Evolutionary conservation across 2,113 vertebrate genomes (phyloP).

Genomic region (Ginglymostoma cirratum): DNA sequence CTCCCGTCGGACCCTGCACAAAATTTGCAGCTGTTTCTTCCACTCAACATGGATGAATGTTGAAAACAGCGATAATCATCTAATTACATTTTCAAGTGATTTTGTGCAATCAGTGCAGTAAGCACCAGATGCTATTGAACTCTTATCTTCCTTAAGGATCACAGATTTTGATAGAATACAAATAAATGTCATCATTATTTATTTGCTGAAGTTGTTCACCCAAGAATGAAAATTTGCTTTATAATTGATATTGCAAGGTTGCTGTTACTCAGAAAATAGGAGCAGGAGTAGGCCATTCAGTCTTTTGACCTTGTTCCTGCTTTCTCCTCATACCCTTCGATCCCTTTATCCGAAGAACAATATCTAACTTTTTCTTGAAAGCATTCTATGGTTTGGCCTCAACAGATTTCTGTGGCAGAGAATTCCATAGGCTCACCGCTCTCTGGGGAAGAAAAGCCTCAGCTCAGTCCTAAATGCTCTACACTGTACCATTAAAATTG

Average conservation of each 20-base stretch:
- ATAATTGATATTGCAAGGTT: neutral
- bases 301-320: too few species aligned
- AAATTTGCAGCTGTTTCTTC: neutral
- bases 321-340: too few species aligned
- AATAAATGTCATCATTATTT: neutral
- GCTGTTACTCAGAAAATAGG: neutral
- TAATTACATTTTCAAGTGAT: neutral
- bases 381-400: too few species aligned
- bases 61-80: neutral
- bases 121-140: neutral
- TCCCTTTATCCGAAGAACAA: too few species aligned
- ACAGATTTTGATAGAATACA: neutral
- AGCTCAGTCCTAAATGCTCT: too few species aligned
- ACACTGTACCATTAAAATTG: too few species aligned
- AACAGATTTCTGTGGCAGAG: too few species aligned
- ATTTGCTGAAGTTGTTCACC: neutral
- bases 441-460: too few species aligned
- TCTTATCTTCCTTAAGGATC: neutral
- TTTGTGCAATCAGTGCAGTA: too few species aligned
- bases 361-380: too few species aligned
- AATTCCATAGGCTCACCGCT: too few species aligned
- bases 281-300: too few species aligned
- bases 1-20: neutral
- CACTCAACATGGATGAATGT: neutral
- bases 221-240: neutral